Evolutionary conservation across 2,888 invertebrate genomes (phyloP), one percentile per base, ranked within the genome.

Genomic region (Eupithecia pulchellata): DNA sequence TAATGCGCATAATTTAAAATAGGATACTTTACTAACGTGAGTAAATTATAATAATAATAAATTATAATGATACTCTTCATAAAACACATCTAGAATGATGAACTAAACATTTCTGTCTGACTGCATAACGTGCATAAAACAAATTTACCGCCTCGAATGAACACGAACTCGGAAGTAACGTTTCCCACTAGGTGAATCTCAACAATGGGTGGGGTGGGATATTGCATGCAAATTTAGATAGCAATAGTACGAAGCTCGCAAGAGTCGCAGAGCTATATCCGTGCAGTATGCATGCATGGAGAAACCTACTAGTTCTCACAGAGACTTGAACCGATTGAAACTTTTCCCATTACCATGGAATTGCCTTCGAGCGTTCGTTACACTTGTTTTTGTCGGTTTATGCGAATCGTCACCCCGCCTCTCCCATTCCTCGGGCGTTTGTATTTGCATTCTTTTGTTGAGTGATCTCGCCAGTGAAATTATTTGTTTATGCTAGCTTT

Each of bases 261-360:
- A 25, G 52, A 52, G 57, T 72, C 47, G 64, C 69, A 67, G 65
- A 63, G 70, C 71, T 62, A 73, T 68, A 66, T 73, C 60, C 65
- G 63, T 71, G 72, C 74, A 66, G 64, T 58, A 29, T 58, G 47
- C 65, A 63, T 74, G 73, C 72, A 69, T 75, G 61, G 74, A 77
- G 79, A 78, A 78, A 80, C 77, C 74, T 72, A 72, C 75, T 72
- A 66, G 71, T 72, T 74, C 74, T 73, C 79, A 72, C 75, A 77
- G 66, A 76, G 74, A 69, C 79, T 79, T 79, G 83, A 84, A 87
- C 88, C 86, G 87, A 89, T 88, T 83, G 78, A 81, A 89, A 90
- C 85, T 90, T 91, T 88, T 89, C 86, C 87, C 84, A 88, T 89
- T 87, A 87, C 83, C 78, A 78, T 76, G 79, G 81, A 81, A 86